Base-by-base conservation (phyloP, 2,113 vertebrate genomes). In the Cebidichthys violaceus region DNA sequence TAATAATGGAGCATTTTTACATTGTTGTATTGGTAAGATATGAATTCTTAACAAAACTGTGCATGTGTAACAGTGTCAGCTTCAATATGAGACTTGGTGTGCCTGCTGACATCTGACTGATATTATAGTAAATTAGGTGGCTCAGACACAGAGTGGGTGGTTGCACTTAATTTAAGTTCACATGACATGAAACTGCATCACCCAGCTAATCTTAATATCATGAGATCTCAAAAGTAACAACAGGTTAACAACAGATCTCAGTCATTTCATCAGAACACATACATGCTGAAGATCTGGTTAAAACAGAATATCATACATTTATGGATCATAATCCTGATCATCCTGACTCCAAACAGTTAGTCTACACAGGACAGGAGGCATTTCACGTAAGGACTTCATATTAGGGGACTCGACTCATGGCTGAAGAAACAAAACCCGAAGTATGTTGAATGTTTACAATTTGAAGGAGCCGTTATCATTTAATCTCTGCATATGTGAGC, bases 91-190 rank as follows among this genome's bases (percentile, higher is more conserved):
- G 52, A 70, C 24, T 14, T 6, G 62, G 60, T 29, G 31, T 17
- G 31, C 6, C 20, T 27, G 52, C 24, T 68, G 17, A 69, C 83
- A 83, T 77, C 72, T 81, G 77, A 45, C 59, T 64, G 6, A 52
- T 13, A 71, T 88, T 83, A 81, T 15, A 74, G 35, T 70, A 22
- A 77, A 75, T 71, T 18, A 80, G 75, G 50, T 15, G 39, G 69
- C 74, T 20, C 60, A 70, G 66, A 82, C 43, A 31, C 50, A 70
- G 35, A 75, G 24, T 31, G 17, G 18, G 60, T 22, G 41, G 67
- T 29, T 72, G 57, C 54, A 55, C 45, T 66, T 15, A 47, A n/a
- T 35, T 52, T 4, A 43, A 13, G 54, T 70, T 77, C 74, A 60
- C 41, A 24, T 71, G 75, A 67, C 64, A 31, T 33, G 6, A 66